These are phyloP conservation scores for Trinorchestia longiramus DNA, from an alignment of 1,140 invertebrate species.

Conservation along the genomic window DNA sequence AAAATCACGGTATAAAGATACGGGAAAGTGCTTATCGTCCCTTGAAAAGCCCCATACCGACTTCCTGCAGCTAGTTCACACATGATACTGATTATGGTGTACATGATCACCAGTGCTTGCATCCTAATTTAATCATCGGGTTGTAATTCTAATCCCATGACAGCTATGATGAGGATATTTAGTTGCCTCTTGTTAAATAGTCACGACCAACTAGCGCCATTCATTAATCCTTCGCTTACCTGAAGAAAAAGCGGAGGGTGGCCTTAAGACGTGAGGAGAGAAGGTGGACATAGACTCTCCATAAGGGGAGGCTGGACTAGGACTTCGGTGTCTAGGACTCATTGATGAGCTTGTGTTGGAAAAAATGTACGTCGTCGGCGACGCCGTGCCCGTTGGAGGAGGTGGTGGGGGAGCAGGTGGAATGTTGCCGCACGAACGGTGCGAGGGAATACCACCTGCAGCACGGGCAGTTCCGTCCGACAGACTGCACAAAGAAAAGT, in stretches of 20 bases:
- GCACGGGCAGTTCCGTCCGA: constrained; percentile 63
- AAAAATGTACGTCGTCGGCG: constrained; percentile 44
- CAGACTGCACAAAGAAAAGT: constrained; percentile 20
- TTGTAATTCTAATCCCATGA: neutral
- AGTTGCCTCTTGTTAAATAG: neutral
- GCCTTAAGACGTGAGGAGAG: constrained; percentile 22
- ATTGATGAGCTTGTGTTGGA: neutral
- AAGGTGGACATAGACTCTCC: constrained; percentile 49
- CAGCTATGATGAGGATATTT: neutral
- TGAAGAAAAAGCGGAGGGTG: constrained; percentile 22
- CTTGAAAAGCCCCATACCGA: too few species aligned
- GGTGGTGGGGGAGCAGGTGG: constrained; percentile 58
- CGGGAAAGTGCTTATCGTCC: too few species aligned
- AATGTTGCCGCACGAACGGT: constrained; percentile 43
- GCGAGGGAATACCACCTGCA: constrained; percentile 59
- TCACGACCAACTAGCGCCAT: neutral
- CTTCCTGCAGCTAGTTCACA: too few species aligned
- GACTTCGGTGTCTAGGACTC: constrained; percentile 6
- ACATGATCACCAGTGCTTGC: neutral
- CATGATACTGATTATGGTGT: neutral
- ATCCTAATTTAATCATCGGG: neutral
- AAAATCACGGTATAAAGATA: too few species aligned
- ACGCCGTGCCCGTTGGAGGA: neutral
- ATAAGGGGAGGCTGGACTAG: constrained; percentile 25
- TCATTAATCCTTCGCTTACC: neutral